A percentile compares a stretch with the other conserved stretches of the same genome.
phyloP scores from a whole-genome alignment of 1,140 invertebrate genomes.

The Archivesica marissinica region DNA sequence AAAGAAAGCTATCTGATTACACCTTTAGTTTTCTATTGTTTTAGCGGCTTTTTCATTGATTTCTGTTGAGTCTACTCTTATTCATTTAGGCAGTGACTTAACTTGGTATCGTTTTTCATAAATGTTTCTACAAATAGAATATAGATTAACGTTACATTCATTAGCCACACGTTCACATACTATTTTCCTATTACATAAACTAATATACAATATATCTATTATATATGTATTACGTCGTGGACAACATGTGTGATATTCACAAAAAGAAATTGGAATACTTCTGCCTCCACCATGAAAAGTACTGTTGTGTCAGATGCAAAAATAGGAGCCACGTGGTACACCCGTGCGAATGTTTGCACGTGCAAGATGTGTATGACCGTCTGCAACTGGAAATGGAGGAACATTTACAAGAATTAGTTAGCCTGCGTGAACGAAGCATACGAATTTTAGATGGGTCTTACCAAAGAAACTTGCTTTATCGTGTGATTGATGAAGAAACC shows the following conservation, averaged over 20 bases:
- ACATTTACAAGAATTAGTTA: constrained; percentile 25
- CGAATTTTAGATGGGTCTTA: constrained; percentile 46
- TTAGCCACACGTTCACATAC: too few species aligned
- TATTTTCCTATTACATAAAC: too few species aligned
- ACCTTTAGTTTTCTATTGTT: background rate
- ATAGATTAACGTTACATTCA: too few species aligned
- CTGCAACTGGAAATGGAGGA: constrained; percentile 48
- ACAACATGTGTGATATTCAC: constrained; percentile 54
- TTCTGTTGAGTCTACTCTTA: too few species aligned
- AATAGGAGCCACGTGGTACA: constrained; percentile 18
- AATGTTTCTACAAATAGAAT: too few species aligned
- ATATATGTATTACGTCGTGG: too few species aligned
- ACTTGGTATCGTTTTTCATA: too few species aligned
- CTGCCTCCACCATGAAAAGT: constrained; percentile 44
- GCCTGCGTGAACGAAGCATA: constrained; percentile 2
- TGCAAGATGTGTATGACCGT: constrained; percentile 40
- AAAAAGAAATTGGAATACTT: constrained; percentile 46
- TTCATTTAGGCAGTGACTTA: too few species aligned
- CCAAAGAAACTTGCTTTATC: constrained; percentile 32
- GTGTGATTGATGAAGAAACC: constrained; percentile 48
- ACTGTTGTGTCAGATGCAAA: constrained; percentile 32
- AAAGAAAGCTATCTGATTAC: too few species aligned
- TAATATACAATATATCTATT: too few species aligned
- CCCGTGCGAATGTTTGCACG: constrained; percentile 51
- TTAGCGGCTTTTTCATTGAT: background rate